These are phyloP conservation scores for Hystrix cristata DNA, from an alignment of 2,113 vertebrate genomes.

Conservation along the genomic window DNA sequence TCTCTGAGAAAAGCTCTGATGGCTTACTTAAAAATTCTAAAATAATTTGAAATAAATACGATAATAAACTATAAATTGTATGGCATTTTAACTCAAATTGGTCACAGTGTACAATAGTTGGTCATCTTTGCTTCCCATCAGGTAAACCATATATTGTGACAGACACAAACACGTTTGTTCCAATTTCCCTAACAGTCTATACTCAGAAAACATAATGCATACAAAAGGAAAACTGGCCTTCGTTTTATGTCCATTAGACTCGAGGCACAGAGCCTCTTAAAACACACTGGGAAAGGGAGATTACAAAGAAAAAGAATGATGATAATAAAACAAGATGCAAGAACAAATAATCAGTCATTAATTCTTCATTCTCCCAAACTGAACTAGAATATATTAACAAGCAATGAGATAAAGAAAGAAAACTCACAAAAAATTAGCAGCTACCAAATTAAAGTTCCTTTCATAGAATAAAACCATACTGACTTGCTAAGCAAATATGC, in stretches of 20 bases:
- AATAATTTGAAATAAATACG: constrained; percentile 2
- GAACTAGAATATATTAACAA: constrained; percentile 70
- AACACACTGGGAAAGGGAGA: neutral
- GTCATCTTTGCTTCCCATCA: neutral
- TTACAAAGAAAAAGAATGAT: constrained; percentile 29
- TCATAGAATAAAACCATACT: constrained; percentile 37
- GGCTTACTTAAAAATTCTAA: constrained; percentile 32
- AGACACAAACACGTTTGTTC: constrained; percentile 24
- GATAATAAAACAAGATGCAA: constrained; percentile 54
- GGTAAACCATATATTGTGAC: neutral
- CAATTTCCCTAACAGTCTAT: constrained; percentile 58
- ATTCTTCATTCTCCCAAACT: constrained; percentile 54
- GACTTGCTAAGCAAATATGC: constrained; percentile 74
- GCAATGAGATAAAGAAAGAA: constrained; percentile 62
- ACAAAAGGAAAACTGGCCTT: constrained; percentile 51
- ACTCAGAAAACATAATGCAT: constrained; percentile 44
- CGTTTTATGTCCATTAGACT: constrained; percentile 58
- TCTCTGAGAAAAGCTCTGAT: neutral
- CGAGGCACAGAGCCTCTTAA: constrained; percentile 35
- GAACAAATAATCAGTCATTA: constrained; percentile 70
- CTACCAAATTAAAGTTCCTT: constrained; percentile 70
- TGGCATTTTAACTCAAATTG: constrained; percentile 44
- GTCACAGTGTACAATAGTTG: neutral
- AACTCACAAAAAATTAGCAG: constrained; percentile 63
- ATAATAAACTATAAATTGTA: neutral